Evolutionary conservation across 2,113 vertebrate genomes (phyloP).

Genomic region (Pagrus major): DNA sequence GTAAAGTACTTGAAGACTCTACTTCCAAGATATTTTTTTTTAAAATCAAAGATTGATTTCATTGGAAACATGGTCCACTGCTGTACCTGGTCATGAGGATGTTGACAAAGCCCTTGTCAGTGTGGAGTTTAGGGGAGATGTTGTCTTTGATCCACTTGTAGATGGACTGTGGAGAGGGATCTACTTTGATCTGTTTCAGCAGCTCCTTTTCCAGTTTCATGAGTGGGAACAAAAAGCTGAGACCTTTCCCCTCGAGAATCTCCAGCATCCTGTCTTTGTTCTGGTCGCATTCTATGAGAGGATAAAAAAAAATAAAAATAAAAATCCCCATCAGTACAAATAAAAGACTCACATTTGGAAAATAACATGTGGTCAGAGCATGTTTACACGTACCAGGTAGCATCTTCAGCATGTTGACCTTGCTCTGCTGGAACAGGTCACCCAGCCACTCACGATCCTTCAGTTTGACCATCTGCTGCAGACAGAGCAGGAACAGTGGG

Average conservation of each 20-base stretch:
- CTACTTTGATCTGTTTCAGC: slow-evolving; percentile 95
- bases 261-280: slow-evolving; percentile 99
- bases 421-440: slow-evolving; percentile 97
- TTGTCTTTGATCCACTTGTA: slow-evolving; percentile 99
- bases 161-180: slow-evolving; percentile 97
- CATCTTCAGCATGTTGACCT: slow-evolving; percentile 99
- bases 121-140: slow-evolving; percentile 98
- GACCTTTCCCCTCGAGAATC: slow-evolving; percentile 96
- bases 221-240: slow-evolving; percentile 97
- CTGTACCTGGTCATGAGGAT: slow-evolving; percentile 97
- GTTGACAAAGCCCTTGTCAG: slow-evolving; percentile 99
- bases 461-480: slow-evolving; percentile 96
- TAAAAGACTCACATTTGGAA: background rate
- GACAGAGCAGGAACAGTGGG: slow-evolving; percentile 97
- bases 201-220: slow-evolving; percentile 99
- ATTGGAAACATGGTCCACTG: background rate
- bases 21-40: too few relatives aligned
- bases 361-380: background rate
- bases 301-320: too few relatives aligned
- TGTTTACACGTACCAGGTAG: slow-evolving; percentile 89
- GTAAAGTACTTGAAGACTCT: background rate
- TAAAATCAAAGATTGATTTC: too few relatives aligned
- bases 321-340: rapidly evolving
- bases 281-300: slow-evolving; percentile 94
- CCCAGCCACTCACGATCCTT: slow-evolving; percentile 96